Base-by-base conservation (phyloP, 2,113 vertebrate species). In the Tachysurus vachellii region DNA sequence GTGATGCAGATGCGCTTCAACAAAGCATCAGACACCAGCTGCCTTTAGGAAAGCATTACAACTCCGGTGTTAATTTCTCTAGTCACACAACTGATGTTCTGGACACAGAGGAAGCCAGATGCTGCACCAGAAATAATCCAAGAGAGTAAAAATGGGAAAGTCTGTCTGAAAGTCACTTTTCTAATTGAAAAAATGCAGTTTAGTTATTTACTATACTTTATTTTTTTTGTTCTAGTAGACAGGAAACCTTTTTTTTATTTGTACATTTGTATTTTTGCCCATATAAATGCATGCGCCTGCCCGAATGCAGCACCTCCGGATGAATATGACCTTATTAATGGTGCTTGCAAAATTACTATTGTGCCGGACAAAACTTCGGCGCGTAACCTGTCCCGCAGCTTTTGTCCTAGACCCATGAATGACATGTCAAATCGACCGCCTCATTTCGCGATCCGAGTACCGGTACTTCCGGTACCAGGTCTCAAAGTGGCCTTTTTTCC, bases 71-170 rank as follows among this genome's bases (percentile, higher is more conserved):
- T 54, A 28, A 79, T 79, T 54, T 1, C 50, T 79, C 50, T n/a
- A 56, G 47, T 79, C 76, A 56, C 50, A 56, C 76, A 79, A 50
- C 26, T 79, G 81, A 64, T 66, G 80, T 42, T 62, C 57, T 42
- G 31, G 80, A 61, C 31, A 26, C 12, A 5, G 19, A 53, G 21
- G 23, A n/a, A 26, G 75, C 47, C 47, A 77, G n/a, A 13, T 28
- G 23, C 26, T 53, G 23, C 26, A n/a, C 75, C 9, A 28, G n/a
- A 77, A 53, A 36, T 36, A 36, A 36, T 36, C 36, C 36, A 36
- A 36, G 66, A 68, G 66, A 36, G 66, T 36, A 17, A 36, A 42
- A 70, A 5, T 70, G 16, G 4, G 16, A 59, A 59, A 17, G 57
- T 4, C 17, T 59, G 57, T 19, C 56, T 57, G 2, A 57, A 57